phyloP scores from a whole-genome alignment of 1,140 invertebrate genomes.

The Glomeris maerens region DNA sequence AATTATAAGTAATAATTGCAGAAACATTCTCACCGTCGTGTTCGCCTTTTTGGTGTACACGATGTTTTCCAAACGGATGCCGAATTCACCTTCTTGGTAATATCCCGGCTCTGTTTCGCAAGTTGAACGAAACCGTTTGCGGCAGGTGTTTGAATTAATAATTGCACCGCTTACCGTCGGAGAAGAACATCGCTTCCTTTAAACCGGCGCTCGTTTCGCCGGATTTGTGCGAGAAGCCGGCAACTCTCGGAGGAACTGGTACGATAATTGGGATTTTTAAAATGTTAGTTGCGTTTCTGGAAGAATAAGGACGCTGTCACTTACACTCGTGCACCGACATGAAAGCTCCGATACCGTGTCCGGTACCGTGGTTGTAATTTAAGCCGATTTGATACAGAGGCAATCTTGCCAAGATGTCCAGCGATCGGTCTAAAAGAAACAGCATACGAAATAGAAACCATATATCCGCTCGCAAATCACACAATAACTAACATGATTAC shows the following conservation, averaged over 20 bases:
- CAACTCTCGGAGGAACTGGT: conserved; percentile 20
- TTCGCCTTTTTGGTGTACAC: conserved; percentile 56
- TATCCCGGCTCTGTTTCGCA: conserved; percentile 43
- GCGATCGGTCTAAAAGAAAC: conserved; percentile 71
- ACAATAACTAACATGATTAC: too few relatives aligned
- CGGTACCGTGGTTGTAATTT: conserved; percentile 92
- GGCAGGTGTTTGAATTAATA: too few relatives aligned
- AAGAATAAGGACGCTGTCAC: too few relatives aligned
- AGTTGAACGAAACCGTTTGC: too few relatives aligned
- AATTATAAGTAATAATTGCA: conserved; percentile 3
- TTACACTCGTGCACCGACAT: conserved; percentile 93
- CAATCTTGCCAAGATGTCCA: conserved; percentile 77
- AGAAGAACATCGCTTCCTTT: conserved; percentile 76
- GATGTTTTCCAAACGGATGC: conserved; percentile 86
- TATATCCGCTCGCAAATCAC: too few relatives aligned
- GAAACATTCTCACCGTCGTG: conserved; percentile 37
- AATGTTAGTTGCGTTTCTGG: too few relatives aligned
- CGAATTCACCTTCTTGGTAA: conserved; percentile 67
- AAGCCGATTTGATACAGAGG: conserved; percentile 83
- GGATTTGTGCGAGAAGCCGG: too few relatives aligned
- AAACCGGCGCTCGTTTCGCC: conserved; percentile 37
- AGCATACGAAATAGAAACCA: too few relatives aligned
- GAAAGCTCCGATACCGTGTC: conserved; percentile 90
- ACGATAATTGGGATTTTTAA: conserved; percentile 8
- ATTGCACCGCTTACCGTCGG: conserved; percentile 62